Evolutionary conservation across 1,140 invertebrate species (phyloP).

Genomic region (Listronotus bonariensis): DNA sequence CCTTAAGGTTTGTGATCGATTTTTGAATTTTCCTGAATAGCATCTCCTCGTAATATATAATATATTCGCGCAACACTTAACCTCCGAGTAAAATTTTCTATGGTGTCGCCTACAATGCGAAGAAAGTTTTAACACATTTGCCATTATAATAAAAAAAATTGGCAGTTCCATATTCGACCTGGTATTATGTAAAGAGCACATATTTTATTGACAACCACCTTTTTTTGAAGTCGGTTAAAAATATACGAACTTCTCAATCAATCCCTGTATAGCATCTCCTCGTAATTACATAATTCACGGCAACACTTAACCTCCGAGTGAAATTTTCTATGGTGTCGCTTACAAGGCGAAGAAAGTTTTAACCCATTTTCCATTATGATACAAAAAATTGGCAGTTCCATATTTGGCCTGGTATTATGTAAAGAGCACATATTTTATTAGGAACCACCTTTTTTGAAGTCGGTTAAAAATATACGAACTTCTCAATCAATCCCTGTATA

Average conservation of each 20-base stretch:
- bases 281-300: too few species aligned
- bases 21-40: too few species aligned
- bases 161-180: background rate
- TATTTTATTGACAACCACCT: background rate
- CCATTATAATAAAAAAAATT: background rate
- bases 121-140: slow-evolving; percentile 11
- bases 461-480: too few species aligned
- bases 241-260: too few species aligned
- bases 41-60: too few species aligned
- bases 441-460: too few species aligned
- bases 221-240: too few species aligned
- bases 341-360: slow-evolving; percentile 9
- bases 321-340: slow-evolving; percentile 6
- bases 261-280: too few species aligned
- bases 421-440: background rate
- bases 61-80: slow-evolving; percentile 3
- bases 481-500: too few species aligned
- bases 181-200: background rate
- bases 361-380: background rate
- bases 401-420: background rate
- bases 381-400: background rate
- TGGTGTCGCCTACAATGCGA: slow-evolving; percentile 6
- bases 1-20: too few species aligned
- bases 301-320: slow-evolving; percentile 7
- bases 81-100: slow-evolving; percentile 7